Percentiles rank a stretch among this genome's conserved stretches.
Evolutionary conservation across 2,888 invertebrate genomes (phyloP).

Genomic region (Euplexia lucipara): DNA sequence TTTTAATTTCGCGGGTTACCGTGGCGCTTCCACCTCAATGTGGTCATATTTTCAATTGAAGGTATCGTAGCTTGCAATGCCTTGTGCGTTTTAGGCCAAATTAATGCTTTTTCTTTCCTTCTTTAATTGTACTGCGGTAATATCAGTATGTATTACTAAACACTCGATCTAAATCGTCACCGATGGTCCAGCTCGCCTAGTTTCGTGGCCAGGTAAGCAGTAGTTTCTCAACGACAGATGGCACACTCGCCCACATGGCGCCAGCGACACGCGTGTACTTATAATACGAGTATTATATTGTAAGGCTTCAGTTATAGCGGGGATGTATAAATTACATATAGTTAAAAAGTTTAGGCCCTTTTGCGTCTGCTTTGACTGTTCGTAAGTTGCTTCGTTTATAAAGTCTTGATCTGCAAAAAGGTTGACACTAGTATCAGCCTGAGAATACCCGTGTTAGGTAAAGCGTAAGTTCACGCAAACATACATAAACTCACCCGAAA

Average conservation of each 20-base stretch:
- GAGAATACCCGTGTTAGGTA: not conserved
- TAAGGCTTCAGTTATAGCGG: slow-evolving; percentile 54
- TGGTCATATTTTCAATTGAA: slow-evolving; percentile 12
- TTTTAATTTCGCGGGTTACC: too few relatives aligned
- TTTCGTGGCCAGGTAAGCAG: slow-evolving; percentile 68
- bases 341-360: not conserved
- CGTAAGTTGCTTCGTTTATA: not conserved
- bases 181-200: slow-evolving; percentile 51
- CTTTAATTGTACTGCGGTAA: slow-evolving; percentile 7
- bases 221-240: slow-evolving; percentile 80
- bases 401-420: not conserved
- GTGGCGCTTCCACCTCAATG: too few relatives aligned
- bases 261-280: slow-evolving; percentile 70
- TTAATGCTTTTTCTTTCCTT: too few relatives aligned
- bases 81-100: too few relatives aligned
- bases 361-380: not conserved
- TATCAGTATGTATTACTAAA: slow-evolving; percentile 35
- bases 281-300: slow-evolving; percentile 53
- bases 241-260: slow-evolving; percentile 83
- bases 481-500: too few relatives aligned
- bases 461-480: too few relatives aligned
- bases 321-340: not conserved
- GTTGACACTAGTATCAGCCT: not conserved
- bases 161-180: slow-evolving; percentile 9
- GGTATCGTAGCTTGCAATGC: too few relatives aligned